phyloP scores from a whole-genome alignment of 2,113 vertebrate species.

The Saiga tatarica region DNA sequence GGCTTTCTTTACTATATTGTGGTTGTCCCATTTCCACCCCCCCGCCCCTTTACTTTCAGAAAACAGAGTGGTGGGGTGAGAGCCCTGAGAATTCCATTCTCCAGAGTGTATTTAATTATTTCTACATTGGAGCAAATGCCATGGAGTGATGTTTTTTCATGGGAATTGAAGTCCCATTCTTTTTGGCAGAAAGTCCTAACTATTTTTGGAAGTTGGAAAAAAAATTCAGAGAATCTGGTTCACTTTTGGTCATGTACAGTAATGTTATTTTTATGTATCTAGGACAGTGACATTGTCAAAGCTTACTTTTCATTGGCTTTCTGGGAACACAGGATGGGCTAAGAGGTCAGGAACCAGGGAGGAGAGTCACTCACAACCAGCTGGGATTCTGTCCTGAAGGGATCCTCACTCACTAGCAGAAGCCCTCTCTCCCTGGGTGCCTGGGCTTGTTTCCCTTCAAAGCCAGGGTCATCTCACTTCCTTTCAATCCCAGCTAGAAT shows the following conservation, averaged over 20 bases:
- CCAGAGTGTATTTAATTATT: constrained; percentile 62
- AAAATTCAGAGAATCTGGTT: constrained; percentile 75
- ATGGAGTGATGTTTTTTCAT: constrained; percentile 49
- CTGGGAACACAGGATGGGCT: constrained; percentile 12
- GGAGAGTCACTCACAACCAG: not conserved
- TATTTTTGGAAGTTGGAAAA: constrained; percentile 78
- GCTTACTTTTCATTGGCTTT: constrained; percentile 67
- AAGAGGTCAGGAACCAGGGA: not conserved
- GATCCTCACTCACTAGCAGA: not conserved
- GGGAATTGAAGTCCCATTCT: constrained; percentile 64
- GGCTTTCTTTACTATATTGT: not conserved
- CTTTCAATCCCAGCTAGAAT: not conserved
- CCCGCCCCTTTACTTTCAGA: not conserved
- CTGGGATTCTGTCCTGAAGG: not conserved
- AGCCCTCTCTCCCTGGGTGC: not conserved
- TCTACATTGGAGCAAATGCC: constrained; percentile 67
- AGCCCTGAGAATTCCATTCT: constrained; percentile 57
- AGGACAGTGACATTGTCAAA: constrained; percentile 61
- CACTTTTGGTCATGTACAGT: constrained; percentile 74
- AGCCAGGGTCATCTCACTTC: constrained; percentile 33
- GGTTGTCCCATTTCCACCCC: not conserved
- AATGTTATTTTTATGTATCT: constrained; percentile 68
- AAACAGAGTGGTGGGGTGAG: constrained; percentile 13
- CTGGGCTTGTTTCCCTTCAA: constrained; percentile 30
- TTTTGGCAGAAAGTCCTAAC: constrained; percentile 68